Evolutionary conservation across 2,113 vertebrate genomes (phyloP).

Genomic region (Microtus ochrogaster): DNA sequence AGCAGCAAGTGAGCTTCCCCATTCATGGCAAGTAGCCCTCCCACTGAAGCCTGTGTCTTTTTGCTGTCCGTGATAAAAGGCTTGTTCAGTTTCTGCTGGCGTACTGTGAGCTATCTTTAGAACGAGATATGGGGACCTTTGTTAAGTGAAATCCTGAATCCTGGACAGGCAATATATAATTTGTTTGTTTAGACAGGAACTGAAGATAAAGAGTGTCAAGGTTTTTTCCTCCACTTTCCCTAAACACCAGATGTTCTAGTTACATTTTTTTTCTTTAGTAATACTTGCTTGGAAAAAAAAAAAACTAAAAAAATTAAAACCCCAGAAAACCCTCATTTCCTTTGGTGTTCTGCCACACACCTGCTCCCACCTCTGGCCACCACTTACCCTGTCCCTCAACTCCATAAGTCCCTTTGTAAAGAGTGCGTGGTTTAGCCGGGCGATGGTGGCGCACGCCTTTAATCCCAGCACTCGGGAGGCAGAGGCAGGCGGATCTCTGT

Average conservation of each 20-base stretch:
- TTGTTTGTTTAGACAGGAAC: slow-evolving; percentile 70
- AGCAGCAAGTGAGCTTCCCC: slow-evolving; percentile 5
- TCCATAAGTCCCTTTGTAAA: slow-evolving; percentile 42
- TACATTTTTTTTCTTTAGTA: background rate
- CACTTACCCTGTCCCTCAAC: background rate
- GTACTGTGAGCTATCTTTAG: slow-evolving; percentile 69
- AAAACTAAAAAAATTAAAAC: background rate
- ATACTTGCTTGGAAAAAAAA: slow-evolving; percentile 38
- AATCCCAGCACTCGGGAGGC: too few relatives aligned
- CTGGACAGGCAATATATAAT: slow-evolving; percentile 65
- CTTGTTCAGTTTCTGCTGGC: slow-evolving; percentile 56
- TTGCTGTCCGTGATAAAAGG: slow-evolving; percentile 46
- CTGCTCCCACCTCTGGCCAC: background rate
- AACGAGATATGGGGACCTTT: slow-evolving; percentile 62
- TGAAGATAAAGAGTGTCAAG: slow-evolving; percentile 52
- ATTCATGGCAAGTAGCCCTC: slow-evolving; percentile 67
- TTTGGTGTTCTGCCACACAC: background rate
- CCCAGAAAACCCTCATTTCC: background rate
- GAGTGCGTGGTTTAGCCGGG: background rate
- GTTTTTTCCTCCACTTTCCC: background rate
- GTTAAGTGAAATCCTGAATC: slow-evolving; percentile 64
- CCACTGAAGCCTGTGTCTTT: slow-evolving; percentile 56
- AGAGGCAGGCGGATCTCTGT: too few relatives aligned
- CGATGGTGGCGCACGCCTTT: too few relatives aligned
- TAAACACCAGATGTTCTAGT: slow-evolving; percentile 58